Percentiles rank a stretch among this genome's conserved stretches.
Evolutionary conservation across 2,113 vertebrate genomes (phyloP).

Genomic region (Rhinichthys klamathensis): DNA sequence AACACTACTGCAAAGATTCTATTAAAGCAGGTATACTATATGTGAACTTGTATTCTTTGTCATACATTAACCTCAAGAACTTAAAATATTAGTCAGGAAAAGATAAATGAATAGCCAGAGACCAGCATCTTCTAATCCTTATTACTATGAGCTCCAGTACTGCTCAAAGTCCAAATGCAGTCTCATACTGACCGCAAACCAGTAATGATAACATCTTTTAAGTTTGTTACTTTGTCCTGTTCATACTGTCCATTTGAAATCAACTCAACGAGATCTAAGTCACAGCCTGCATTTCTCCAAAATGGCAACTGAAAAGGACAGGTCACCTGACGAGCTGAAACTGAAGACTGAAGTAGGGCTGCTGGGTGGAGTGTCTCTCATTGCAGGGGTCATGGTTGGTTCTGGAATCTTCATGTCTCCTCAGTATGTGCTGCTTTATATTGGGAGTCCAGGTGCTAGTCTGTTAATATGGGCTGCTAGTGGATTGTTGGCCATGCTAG

Average conservation of each 20-base stretch:
- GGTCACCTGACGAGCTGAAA: slow-evolving; percentile 49
- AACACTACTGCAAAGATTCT: too few species aligned
- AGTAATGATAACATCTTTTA: neutral
- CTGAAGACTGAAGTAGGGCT: slow-evolving; percentile 73
- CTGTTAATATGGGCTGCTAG: slow-evolving; percentile 81
- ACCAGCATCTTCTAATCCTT: neutral
- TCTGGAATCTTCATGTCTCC: slow-evolving; percentile 80
- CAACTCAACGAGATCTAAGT: neutral
- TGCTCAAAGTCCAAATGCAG: slow-evolving; percentile 5
- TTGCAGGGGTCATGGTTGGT: slow-evolving; percentile 84
- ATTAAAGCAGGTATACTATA: neutral
- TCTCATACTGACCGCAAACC: neutral
- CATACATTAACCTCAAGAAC: neutral
- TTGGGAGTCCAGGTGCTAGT: slow-evolving; percentile 84
- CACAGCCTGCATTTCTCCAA: neutral
- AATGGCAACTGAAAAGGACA: slow-evolving; percentile 50
- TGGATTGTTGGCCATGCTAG: slow-evolving; percentile 79
- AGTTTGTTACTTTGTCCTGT: neutral
- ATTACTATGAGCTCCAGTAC: neutral
- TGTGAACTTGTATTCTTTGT: neutral
- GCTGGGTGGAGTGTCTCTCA: slow-evolving; percentile 79
- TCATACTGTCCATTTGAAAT: neutral
- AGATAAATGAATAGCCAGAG: neutral
- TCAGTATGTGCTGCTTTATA: slow-evolving; percentile 76
- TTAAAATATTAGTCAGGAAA: neutral